A percentile compares a stretch with the other conserved stretches of the same genome.
These are phyloP conservation scores for Apostichopus leukothele DNA, from an alignment of 53 echinoderm and acorn worm genomes.

Conservation along the genomic window DNA sequence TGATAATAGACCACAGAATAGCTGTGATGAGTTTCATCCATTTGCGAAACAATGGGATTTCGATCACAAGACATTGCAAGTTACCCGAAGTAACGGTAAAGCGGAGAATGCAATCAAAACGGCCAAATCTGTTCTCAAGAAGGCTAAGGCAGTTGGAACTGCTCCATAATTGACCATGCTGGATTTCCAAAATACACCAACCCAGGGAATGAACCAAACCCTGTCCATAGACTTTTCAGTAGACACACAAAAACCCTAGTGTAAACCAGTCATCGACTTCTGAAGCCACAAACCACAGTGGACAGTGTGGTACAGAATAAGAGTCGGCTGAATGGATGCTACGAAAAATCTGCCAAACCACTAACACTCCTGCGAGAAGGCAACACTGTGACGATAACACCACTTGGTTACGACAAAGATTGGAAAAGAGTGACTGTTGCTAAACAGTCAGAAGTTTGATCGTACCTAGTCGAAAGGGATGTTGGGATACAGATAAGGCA, in stretches of 20 bases:
- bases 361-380: too few species aligned
- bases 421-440: too few species aligned
- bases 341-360: too few species aligned
- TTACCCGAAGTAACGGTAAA: conserved; percentile 44
- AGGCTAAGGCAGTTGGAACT: conserved; percentile 25
- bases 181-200: conserved; percentile 47
- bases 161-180: conserved; percentile 47
- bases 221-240: conserved; percentile 58
- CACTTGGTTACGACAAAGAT: too few species aligned
- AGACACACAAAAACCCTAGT: conserved; percentile 56
- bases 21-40: background rate
- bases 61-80: conserved; percentile 44
- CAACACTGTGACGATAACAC: too few species aligned
- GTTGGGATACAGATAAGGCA: too few species aligned
- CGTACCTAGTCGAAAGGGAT: too few species aligned
- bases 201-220: conserved; percentile 53
- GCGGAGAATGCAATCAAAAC: conserved; percentile 60
- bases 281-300: conserved; percentile 38
- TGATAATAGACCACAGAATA: conserved; percentile 50
- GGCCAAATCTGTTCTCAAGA: conserved; percentile 53
- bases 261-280: conserved; percentile 45
- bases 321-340: too few species aligned
- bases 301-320: too few species aligned
- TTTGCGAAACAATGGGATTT: conserved; percentile 3
- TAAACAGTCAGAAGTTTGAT: too few species aligned